Percentiles rank a stretch among this genome's conserved stretches.
phyloP scores from a whole-genome alignment of 2,797 vertebrate genomes.

The Mus spretus region DNA sequence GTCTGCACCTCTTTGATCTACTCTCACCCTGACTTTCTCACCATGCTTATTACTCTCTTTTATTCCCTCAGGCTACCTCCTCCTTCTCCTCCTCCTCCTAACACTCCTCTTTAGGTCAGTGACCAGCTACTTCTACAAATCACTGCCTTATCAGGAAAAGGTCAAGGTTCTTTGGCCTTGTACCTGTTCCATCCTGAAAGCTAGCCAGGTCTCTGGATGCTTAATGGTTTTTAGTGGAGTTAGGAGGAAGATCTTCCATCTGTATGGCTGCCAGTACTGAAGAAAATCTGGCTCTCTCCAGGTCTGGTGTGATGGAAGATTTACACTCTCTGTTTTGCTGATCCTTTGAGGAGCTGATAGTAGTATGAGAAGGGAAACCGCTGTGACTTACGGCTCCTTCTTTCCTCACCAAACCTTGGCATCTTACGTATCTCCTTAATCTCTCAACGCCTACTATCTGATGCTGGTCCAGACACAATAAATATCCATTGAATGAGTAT shows the following conservation, averaged over 20 bases:
- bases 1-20: slow-evolving; percentile 27
- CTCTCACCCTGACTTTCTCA: not conserved
- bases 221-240: slow-evolving; percentile 5
- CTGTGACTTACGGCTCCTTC: not conserved
- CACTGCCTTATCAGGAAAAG: not conserved
- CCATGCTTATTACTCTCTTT: not conserved
- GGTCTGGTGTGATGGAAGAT: not conserved
- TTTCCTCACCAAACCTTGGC: not conserved
- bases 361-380: not conserved
- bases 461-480: not conserved
- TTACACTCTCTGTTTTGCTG: slow-evolving; percentile 14
- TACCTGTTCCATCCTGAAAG: not conserved
- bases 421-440: not conserved
- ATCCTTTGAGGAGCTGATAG: not conserved
- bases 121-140: not conserved
- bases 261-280: not conserved
- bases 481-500: not conserved
- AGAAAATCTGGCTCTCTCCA: not conserved
- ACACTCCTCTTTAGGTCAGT: not conserved
- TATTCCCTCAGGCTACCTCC: not conserved
- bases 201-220: not conserved
- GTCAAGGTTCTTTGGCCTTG: slow-evolving; percentile 19
- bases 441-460: not conserved
- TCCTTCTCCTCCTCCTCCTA: not conserved
- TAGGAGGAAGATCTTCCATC: slow-evolving; percentile 17